phyloP scores from a whole-genome alignment of 2,797 vertebrate genomes.

The Enteromius afrohamiltoni region DNA sequence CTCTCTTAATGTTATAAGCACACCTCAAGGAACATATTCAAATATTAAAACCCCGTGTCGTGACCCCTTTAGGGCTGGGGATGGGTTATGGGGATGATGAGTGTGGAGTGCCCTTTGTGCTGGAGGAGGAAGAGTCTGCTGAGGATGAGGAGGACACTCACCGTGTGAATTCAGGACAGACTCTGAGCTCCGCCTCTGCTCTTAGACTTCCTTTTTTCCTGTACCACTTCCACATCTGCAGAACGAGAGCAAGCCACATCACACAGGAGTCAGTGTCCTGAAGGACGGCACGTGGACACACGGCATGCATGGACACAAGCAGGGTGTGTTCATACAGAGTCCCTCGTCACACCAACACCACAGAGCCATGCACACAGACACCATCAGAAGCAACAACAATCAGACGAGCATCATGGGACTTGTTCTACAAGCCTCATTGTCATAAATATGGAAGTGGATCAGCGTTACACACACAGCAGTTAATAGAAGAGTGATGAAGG shows the following conservation, averaged over 20 bases:
- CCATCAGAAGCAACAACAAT: not conserved
- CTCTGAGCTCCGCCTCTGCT: slow-evolving; percentile 92
- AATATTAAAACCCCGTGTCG: too few species aligned
- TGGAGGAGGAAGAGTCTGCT: not conserved
- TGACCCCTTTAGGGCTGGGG: not conserved
- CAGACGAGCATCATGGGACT: slow-evolving; percentile 45
- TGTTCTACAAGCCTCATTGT: slow-evolving; percentile 61
- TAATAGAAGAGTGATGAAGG: slow-evolving; percentile 28
- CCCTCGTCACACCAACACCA: not conserved
- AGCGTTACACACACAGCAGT: slow-evolving; percentile 12
- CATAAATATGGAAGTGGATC: slow-evolving; percentile 55
- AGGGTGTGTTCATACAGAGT: not conserved
- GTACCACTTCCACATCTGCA: slow-evolving; percentile 96
- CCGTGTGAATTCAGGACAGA: slow-evolving; percentile 90
- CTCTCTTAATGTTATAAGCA: not conserved
- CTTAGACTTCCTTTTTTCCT: slow-evolving; percentile 96
- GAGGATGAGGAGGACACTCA: slow-evolving; percentile 77
- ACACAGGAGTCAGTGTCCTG: slow-evolving; percentile 56
- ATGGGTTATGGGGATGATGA: not conserved
- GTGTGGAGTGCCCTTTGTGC: not conserved
- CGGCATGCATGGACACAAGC: slow-evolving; percentile 4
- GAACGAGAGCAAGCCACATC: slow-evolving; percentile 91
- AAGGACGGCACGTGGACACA: slow-evolving; percentile 25
- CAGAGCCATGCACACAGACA: slow-evolving; percentile 32
- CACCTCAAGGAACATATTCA: not conserved